These are phyloP conservation scores for Dolichotis patagonum DNA, from an alignment of 2,113 vertebrate species.

Conservation along the genomic window DNA sequence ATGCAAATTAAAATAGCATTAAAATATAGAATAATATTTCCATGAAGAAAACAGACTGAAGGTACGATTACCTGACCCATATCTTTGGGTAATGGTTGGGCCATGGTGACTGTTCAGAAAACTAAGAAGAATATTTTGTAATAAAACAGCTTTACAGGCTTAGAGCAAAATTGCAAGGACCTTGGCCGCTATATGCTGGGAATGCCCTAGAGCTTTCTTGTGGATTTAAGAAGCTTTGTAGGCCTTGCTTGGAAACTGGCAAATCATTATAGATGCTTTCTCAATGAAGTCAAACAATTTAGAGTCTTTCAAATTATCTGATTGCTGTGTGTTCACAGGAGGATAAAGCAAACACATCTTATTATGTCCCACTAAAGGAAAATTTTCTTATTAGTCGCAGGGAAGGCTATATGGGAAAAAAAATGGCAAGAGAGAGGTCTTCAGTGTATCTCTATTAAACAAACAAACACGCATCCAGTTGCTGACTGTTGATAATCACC, in stretches of 20 bases:
- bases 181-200: slow-evolving; percentile 48
- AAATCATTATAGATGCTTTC: slow-evolving; percentile 68
- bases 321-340: slow-evolving; percentile 61
- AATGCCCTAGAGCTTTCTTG: slow-evolving; percentile 64
- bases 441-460: slow-evolving; percentile 13
- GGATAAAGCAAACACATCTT: slow-evolving; percentile 53
- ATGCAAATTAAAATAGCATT: slow-evolving; percentile 52
- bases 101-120: slow-evolving; percentile 18
- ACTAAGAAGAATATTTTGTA: slow-evolving; percentile 51
- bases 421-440: slow-evolving; percentile 46
- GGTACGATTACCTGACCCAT: slow-evolving; percentile 21
- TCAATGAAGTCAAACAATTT: slow-evolving; percentile 70
- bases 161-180: slow-evolving; percentile 70
- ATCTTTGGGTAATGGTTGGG: slow-evolving; percentile 34
- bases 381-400: slow-evolving; percentile 59
- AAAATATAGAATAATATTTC: slow-evolving; percentile 14
- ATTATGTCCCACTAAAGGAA: slow-evolving; percentile 53
- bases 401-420: slow-evolving; percentile 13
- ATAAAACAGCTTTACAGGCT: slow-evolving; percentile 68
- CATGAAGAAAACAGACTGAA: slow-evolving; percentile 14
- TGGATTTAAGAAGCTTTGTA: slow-evolving; percentile 69
- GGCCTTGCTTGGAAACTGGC: slow-evolving; percentile 56
- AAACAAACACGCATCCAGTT: neutral
- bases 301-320: slow-evolving; percentile 77
- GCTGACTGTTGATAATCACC: slow-evolving; percentile 50